Evolutionary conservation across 2,797 vertebrate species (phyloP), one percentile per base, ranked within the genome.

Genomic region (Esox lucius): DNA sequence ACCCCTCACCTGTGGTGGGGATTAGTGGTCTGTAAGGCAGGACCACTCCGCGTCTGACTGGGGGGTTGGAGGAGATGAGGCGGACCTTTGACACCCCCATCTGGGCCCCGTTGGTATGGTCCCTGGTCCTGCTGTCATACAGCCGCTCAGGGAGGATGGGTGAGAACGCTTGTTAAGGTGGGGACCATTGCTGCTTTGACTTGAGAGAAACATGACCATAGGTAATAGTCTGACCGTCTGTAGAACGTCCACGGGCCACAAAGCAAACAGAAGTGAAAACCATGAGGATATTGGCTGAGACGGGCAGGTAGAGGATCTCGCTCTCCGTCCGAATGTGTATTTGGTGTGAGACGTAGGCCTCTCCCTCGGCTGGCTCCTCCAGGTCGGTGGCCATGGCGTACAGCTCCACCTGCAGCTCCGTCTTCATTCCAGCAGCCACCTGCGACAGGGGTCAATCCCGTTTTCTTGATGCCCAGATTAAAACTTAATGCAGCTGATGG

Each of bases 201-300:
- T 64, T 64, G 61, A 64, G 11, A 31, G 11, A 64, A 26, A 31
- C 26, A 35, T 5, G 22, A 2, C 19, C n/a, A 68, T 7, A 68
- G 42, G 42, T 12, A 46, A 46, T 13, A 13, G 6, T 2, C 4
- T 39, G 35, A 3, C 35, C 35, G 8, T 13, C 7, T 46, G 9
- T 46, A 46, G 12, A 3, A 42, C 42, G 12, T 11, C 42, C 7
- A 9, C 42, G 7, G 5, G 42, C 9, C 9, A 7, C 35, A 3
- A 42, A 42, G 5, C 39, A 42, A 42, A 42, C 42, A 42, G 28
- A 31, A 26, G 11, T 61, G 56, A 66, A 19, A 4, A 31, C 12
- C n/a, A 66, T 28, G 31, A 96, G 95, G 97, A 98, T 97, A 97
- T 97, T 95, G 81, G 96, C 97, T 83, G 89, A 92, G 85, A 97